A percentile compares a stretch with the other conserved stretches of the same genome.
These are phyloP conservation scores for Speoplatyrhinus poulsoni DNA, from an alignment of 2,113 vertebrate genomes.

Conservation along the genomic window DNA sequence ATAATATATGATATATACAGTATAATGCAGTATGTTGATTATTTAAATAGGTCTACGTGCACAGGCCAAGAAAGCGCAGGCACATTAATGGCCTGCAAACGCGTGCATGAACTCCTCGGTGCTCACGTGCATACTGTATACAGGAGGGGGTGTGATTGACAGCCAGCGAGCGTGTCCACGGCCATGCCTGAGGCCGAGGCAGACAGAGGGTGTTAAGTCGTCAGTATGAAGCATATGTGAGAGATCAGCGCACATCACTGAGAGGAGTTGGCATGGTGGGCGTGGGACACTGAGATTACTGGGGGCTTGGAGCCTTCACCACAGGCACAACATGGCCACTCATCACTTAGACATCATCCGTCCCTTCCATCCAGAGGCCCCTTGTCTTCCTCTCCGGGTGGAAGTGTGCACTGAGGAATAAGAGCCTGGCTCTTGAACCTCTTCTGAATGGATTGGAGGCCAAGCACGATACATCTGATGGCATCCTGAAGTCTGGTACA, in stretches of 20 bases:
- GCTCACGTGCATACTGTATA: conserved; percentile 1
- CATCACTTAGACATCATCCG: not conserved
- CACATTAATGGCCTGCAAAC: too few relatives aligned
- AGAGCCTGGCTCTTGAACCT: conserved; percentile 49
- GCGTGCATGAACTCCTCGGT: conserved; percentile 21
- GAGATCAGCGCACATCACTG: conserved; percentile 58
- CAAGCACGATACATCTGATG: conserved; percentile 16
- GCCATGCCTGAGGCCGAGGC: conserved; percentile 47
- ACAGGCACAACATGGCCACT: conserved; percentile 16
- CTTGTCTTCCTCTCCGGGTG: conserved; percentile 34
- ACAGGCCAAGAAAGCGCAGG: too few relatives aligned
- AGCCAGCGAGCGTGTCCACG: conserved; percentile 29
- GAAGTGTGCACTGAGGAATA: conserved; percentile 29
- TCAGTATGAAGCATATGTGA: conserved; percentile 69
- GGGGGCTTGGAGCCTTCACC: conserved; percentile 46
- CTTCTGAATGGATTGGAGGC: conserved; percentile 37
- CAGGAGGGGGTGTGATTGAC: conserved; percentile 42
- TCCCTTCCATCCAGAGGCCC: conserved; percentile 22
- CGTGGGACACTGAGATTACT: conserved; percentile 45
- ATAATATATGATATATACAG: not conserved
- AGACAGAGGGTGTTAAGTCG: conserved; percentile 63
- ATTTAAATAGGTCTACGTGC: too few relatives aligned
- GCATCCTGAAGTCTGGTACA: too few relatives aligned
- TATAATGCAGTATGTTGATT: not conserved
- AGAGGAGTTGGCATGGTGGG: conserved; percentile 44